Evolutionary conservation across 1,140 invertebrate species (phyloP), one percentile per base, ranked within the genome.

Genomic region (Drosophila repletoides): DNA sequence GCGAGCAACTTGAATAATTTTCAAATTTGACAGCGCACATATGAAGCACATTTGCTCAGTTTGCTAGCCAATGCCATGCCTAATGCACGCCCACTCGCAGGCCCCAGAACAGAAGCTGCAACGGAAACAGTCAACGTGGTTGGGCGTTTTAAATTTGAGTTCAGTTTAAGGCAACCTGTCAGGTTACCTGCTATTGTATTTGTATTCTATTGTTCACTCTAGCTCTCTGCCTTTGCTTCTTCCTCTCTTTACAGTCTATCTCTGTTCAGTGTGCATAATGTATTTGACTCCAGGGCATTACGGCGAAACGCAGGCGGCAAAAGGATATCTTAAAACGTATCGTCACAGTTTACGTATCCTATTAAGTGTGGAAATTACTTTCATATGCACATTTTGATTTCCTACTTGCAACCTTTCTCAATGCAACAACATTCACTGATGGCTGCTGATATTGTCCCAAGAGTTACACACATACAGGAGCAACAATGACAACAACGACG

Each of bases 381-480:
- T 83, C 79, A 83, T 83, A 83, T 83, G 74, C 79, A 83, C 79
- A 83, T 83, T 83, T 84, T 83, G 80, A 83, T 83, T 84, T 84
- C 66, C 79, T 83, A 75, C 74, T 34, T 79, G 68, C 72, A 76
- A 29, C 43, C 41, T 53, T 64, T 64, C 38, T 31, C 24, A 31
- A 67, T 56, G 53, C 51, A 36, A 41, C 45, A 48, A 38, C 33
- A 36, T 24, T 17, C 21, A 43, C 10, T 33, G 52, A 15, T 38
- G 40, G n/a, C 22, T n/a, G n/a, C n/a, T 55, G 31, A 22, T 33
- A 48, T 36, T 52, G 55, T 53, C 29, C 3, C 22, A 5, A 40
- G 49, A 19, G 40, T 22, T 36, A 22, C 14, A 34, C 31, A 45
- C 24, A n/a, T n/a, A 21, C 22, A 38, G 6, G 15, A 7, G 7